phyloP scores from a whole-genome alignment of 2,888 invertebrate genomes.

The Pheosia gnoma region DNA sequence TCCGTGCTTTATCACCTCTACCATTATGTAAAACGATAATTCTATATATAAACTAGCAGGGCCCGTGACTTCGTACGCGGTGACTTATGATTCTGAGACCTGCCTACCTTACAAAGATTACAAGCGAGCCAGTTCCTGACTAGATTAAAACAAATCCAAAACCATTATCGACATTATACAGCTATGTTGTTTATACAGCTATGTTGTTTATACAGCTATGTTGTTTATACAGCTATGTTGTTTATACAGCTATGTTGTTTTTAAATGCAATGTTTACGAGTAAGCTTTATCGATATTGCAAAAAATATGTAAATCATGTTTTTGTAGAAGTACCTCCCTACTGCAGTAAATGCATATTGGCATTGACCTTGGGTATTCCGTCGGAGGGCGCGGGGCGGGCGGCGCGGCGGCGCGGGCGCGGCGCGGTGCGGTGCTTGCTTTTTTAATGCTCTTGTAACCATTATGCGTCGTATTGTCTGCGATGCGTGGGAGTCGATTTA shows the following conservation, averaged over 20 bases:
- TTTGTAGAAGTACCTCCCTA: background rate
- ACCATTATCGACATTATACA: too few species aligned
- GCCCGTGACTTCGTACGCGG: too few species aligned
- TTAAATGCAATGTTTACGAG: background rate
- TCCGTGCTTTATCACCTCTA: conserved; percentile 1
- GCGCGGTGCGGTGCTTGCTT: background rate
- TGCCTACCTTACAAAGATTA: too few species aligned
- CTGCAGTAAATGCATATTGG: background rate
- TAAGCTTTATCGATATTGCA: background rate
- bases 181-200: background rate
- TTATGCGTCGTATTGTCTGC: conserved; percentile 3
- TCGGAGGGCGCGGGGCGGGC: background rate
- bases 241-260: background rate
- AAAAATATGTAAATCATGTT: background rate
- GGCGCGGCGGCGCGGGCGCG: background rate
- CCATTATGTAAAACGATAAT: conserved; percentile 2
- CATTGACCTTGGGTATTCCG: conserved; percentile 1
- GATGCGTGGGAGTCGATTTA: conserved; percentile 4
- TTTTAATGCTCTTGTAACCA: conserved; percentile 7
- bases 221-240: background rate
- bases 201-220: too few species aligned
- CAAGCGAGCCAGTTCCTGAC: too few species aligned
- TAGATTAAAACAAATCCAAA: too few species aligned
- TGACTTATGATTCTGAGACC: too few species aligned
- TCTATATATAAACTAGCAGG: too few species aligned